Conservation (phyloP, 2,888 invertebrate species). For the Lepidochitona cinerea region DNA sequence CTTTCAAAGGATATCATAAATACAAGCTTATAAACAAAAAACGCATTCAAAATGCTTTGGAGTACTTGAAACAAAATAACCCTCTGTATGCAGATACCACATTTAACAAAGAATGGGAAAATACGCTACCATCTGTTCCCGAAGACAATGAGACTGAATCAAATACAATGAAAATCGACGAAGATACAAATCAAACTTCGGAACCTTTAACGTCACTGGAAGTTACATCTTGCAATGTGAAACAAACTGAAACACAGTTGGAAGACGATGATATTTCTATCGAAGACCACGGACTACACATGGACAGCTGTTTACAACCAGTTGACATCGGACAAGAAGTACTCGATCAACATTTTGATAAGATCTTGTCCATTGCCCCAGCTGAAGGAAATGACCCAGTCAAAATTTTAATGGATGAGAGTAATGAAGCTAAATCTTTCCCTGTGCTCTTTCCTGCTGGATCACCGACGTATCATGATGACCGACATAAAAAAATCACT, state of each 20-base stretch:
- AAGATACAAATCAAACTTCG: no score
- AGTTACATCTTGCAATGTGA: no score
- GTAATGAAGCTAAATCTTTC: no score
- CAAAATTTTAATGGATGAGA: slow-evolving; percentile 14
- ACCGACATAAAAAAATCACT: neutral
- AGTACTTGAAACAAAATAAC: slow-evolving; percentile 11
- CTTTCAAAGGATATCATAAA: slow-evolving; percentile 25
- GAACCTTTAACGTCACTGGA: no score
- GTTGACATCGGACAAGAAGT: no score
- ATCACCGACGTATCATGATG: neutral
- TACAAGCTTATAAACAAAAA: slow-evolving; percentile 22
- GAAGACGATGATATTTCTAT: neutral
- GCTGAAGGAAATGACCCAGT: slow-evolving; percentile 20
- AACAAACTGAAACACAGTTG: no score
- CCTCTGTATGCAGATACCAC: slow-evolving; percentile 10
- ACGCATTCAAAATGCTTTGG: slow-evolving; percentile 21
- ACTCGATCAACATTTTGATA: slow-evolving; percentile 4
- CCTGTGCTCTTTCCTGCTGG: neutral
- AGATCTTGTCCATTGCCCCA: slow-evolving; percentile 20
- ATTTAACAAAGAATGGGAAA: slow-evolving; percentile 7
- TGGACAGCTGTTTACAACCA: no score
- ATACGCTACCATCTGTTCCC: neutral
- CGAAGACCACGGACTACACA: slow-evolving; percentile 20
- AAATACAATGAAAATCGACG: no score
- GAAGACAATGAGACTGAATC: neutral